Evolutionary conservation across 2,113 vertebrate genomes (phyloP), one percentile per base, ranked within the genome.

Genomic region (Rhea pennata): DNA sequence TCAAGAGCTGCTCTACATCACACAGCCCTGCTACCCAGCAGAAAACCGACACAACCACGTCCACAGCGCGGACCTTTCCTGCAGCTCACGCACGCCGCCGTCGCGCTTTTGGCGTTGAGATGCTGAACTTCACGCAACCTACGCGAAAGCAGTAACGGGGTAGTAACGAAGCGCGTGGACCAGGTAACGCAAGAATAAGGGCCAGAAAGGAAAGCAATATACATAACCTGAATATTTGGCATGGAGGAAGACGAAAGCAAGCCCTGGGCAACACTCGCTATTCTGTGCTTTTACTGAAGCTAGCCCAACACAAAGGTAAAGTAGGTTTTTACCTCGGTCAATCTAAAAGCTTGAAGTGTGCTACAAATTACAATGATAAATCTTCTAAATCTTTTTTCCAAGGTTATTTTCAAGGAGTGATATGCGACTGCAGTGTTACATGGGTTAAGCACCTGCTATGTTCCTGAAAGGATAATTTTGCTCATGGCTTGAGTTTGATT

Each of bases 221-320:
- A 26, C 11, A 2, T 12, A 19, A 64, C 42, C 9, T 85, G 42
- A n/a, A 85, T 70, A 64, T 67, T 94, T 72, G 50, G 66, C 66
- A 64, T 26, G 33, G 59, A 50, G 73, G 27, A 62, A 58, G 50
- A 39, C 23, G 59, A 88, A 72, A 90, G 23, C 51, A 84, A 4
- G 11, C 2, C 0, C 0, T 0, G 75, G 75, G 31, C 19, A 78
- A 6, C 1, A 8, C 81, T 62, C 0, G 21, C 20, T 8, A 7
- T n/a, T 70, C 27, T 15, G 39, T 17, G 12, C 72, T 72, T 64
- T 72, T 48, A 89, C 46, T 11, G 16, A 86, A 92, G 40, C 36
- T 33, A 29, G 9, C 27, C 39, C 20, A 53, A 73, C 23, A 53
- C 20, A 64, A 64, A 84, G 9, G n/a, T 15, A 72, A 65, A 4